Percentiles rank a stretch among this genome's conserved stretches.
phyloP scores from a whole-genome alignment of 2,113 vertebrate species.

The Acinonyx jubatus region DNA sequence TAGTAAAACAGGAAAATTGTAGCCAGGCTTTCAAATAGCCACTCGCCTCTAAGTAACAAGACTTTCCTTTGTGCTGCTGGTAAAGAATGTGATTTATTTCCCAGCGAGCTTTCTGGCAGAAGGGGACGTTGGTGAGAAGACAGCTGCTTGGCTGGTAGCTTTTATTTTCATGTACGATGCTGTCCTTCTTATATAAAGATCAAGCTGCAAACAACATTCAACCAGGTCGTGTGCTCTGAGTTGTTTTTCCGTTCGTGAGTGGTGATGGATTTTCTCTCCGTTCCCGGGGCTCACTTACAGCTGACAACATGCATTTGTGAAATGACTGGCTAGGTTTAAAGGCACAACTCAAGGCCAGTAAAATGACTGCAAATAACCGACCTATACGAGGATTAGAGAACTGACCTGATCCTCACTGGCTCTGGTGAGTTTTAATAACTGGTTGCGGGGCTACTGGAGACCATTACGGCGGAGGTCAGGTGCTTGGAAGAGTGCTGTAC shows the following conservation, averaged over 20 bases:
- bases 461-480: neutral
- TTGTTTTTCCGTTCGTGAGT: neutral
- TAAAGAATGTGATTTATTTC: slow-evolving; percentile 46
- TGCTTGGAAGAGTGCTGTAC: no score
- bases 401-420: neutral
- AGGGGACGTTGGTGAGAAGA: slow-evolving; percentile 4
- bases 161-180: slow-evolving; percentile 44
- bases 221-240: neutral
- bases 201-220: slow-evolving; percentile 32
- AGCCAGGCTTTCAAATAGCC: slow-evolving; percentile 78
- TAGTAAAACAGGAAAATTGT: slow-evolving; percentile 78
- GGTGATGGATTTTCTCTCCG: slow-evolving; percentile 4
- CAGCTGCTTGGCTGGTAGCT: slow-evolving; percentile 45
- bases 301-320: slow-evolving; percentile 31
- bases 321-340: neutral
- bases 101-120: slow-evolving; percentile 5
- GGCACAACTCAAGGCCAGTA: neutral
- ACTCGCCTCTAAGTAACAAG: slow-evolving; percentile 61
- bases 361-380: neutral
- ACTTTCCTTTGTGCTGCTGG: slow-evolving; percentile 28
- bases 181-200: slow-evolving; percentile 68
- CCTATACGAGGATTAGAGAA: neutral
- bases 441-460: neutral
- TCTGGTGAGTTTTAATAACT: neutral
- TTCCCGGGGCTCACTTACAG: neutral